These are phyloP conservation scores for Acanthopagrus latus DNA, from an alignment of 2,797 vertebrate species.

Conservation along the genomic window DNA sequence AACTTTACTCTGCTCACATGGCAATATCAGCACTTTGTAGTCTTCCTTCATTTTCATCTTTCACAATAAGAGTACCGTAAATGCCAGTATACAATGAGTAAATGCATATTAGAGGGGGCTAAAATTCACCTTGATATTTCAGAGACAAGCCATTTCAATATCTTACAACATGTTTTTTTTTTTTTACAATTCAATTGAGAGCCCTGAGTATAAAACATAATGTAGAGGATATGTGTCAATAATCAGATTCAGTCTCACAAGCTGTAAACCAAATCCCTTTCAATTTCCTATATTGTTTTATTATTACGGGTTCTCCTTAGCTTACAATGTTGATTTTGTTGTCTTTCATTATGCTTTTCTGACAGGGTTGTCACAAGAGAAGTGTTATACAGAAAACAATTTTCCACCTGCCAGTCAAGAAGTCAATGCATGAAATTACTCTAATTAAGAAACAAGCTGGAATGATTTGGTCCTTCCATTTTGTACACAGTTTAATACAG, in stretches of 20 bases:
- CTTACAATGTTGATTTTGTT: background rate
- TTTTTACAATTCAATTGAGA: too few relatives aligned
- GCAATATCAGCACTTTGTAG: too few relatives aligned
- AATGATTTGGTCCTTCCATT: constrained; percentile 31
- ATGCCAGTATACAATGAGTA: too few relatives aligned
- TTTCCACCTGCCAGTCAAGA: constrained; percentile 62
- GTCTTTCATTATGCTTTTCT: constrained; percentile 8
- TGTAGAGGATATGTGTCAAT: background rate
- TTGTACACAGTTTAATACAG: constrained; percentile 31
- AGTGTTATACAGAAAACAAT: constrained; percentile 56
- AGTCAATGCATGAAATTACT: constrained; percentile 59
- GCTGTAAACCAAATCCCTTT: constrained; percentile 2
- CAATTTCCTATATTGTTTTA: background rate
- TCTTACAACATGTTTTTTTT: too few relatives aligned
- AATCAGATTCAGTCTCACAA: constrained; percentile 5
- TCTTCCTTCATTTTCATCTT: too few relatives aligned
- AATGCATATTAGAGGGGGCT: too few relatives aligned
- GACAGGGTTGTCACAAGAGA: constrained; percentile 14
- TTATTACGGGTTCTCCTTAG: background rate
- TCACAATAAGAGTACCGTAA: too few relatives aligned
- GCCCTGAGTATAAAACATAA: background rate
- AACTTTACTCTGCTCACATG: too few relatives aligned
- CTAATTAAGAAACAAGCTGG: constrained; percentile 51
- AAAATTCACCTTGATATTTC: too few relatives aligned
- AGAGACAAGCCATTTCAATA: too few relatives aligned